Percentiles rank a stretch among this genome's conserved stretches.
These are phyloP conservation scores for Enoplosus armatus DNA, from an alignment of 2,797 vertebrate species.

Conservation along the genomic window DNA sequence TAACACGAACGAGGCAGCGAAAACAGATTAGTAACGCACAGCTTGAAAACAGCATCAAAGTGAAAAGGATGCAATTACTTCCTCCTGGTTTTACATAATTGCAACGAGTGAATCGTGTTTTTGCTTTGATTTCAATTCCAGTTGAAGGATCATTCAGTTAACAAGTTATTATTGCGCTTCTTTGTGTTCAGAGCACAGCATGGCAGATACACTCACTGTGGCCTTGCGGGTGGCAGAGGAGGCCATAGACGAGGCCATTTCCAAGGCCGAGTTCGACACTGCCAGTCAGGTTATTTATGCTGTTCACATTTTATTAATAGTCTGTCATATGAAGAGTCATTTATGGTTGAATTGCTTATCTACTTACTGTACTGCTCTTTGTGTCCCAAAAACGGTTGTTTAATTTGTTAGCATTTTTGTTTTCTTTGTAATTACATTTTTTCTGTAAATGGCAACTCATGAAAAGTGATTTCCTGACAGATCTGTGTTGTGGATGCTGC, in stretches of 20 bases:
- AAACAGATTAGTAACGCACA: conserved; percentile 1
- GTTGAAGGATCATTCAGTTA: not conserved
- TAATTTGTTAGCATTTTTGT: not conserved
- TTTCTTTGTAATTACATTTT: not conserved
- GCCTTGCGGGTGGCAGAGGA: conserved; percentile 95
- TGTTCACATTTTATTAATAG: not conserved
- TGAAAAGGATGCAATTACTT: not conserved
- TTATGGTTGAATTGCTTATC: not conserved
- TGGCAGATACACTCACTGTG: conserved; percentile 93
- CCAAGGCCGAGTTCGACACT: conserved; percentile 89
- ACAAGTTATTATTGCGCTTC: not conserved
- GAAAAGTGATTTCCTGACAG: not conserved
- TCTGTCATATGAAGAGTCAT: not conserved
- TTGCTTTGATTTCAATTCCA: not conserved
- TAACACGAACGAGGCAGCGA: not conserved
- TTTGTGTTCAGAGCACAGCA: conserved; percentile 90
- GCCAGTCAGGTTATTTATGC: conserved; percentile 88
- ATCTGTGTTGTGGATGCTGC: not conserved
- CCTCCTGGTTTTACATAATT: not conserved
- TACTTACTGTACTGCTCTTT: not conserved
- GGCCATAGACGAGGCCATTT: conserved; percentile 96
- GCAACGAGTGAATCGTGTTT: not conserved
- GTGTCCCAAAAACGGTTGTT: not conserved
- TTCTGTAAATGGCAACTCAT: not conserved
- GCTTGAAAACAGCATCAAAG: conserved; percentile 1